phyloP scores from a whole-genome alignment of 1,140 invertebrate species.

The Vanessa tameamea region DNA sequence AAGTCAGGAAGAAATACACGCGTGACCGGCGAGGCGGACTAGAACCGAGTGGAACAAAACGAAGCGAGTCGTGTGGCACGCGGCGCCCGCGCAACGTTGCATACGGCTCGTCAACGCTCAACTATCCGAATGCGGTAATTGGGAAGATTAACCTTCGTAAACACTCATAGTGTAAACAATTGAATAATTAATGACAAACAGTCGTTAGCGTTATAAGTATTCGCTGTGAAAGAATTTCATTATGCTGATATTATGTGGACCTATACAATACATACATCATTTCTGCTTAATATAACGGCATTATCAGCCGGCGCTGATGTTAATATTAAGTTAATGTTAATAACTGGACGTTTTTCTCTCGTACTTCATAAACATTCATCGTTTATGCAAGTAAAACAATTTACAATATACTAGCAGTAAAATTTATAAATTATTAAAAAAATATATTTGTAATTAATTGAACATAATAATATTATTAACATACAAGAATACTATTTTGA shows the following conservation, averaged over 20 bases:
- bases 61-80: conserved; percentile 38
- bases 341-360: conserved; percentile 12
- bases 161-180: conserved; percentile 22
- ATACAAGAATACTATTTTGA: too few species aligned
- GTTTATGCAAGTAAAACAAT: conserved; percentile 13
- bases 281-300: background rate
- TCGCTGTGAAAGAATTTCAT: background rate
- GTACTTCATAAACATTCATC: conserved; percentile 4
- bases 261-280: background rate
- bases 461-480: too few species aligned
- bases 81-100: conserved; percentile 51
- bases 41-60: conserved; percentile 48
- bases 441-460: too few species aligned
- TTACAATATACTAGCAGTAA: background rate
- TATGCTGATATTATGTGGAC: background rate
- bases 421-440: background rate
- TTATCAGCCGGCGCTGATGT: background rate
- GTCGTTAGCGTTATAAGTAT: conserved; percentile 7
- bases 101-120: conserved; percentile 24
- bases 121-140: conserved; percentile 33
- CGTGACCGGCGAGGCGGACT: conserved; percentile 51
- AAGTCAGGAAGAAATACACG: conserved; percentile 45
- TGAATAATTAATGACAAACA: background rate
- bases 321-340: background rate
- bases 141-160: conserved; percentile 29